Evolutionary conservation across 2,797 vertebrate species (phyloP).

Genomic region (Psittacula derbiana): DNA sequence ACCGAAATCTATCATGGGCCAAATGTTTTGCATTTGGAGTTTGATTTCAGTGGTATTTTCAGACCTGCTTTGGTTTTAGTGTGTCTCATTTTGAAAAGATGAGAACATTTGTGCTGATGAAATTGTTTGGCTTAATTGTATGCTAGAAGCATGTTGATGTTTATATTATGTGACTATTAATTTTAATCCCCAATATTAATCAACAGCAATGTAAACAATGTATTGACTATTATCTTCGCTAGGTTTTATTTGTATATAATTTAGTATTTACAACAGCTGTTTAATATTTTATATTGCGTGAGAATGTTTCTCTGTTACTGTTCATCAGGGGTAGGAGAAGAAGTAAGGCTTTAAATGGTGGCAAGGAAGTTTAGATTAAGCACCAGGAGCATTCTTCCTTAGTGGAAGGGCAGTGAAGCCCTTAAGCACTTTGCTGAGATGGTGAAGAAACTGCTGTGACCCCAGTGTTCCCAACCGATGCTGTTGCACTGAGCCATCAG

Average conservation of each 20-base stretch:
- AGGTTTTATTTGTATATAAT: constrained; percentile 7
- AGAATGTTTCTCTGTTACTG: constrained; percentile 8
- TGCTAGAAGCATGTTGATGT: constrained; percentile 54
- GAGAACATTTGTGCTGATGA: constrained; percentile 40
- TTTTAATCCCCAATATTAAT: constrained; percentile 62
- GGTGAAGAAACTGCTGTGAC: background rate
- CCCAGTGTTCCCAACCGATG: rapidly evolving
- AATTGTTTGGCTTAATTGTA: constrained; percentile 35
- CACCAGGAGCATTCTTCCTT: background rate
- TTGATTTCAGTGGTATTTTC: constrained; percentile 15
- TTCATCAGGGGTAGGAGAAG: constrained; percentile 20
- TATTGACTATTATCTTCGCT: background rate
- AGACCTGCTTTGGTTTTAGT: background rate
- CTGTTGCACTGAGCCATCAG: background rate
- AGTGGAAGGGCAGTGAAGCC: background rate
- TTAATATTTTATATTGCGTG: constrained; percentile 55
- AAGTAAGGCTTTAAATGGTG: background rate
- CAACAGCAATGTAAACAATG: constrained; percentile 48
- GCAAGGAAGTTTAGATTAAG: constrained; percentile 7
- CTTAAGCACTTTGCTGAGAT: background rate
- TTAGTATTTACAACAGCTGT: constrained; percentile 47
- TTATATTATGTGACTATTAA: constrained; percentile 53
- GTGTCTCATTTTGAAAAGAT: background rate
- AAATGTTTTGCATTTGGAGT: background rate
- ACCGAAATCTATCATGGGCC: rapidly evolving